Conservation (phyloP, 2,797 vertebrate species). For the Microctenopoma stevenorrisi region DNA sequence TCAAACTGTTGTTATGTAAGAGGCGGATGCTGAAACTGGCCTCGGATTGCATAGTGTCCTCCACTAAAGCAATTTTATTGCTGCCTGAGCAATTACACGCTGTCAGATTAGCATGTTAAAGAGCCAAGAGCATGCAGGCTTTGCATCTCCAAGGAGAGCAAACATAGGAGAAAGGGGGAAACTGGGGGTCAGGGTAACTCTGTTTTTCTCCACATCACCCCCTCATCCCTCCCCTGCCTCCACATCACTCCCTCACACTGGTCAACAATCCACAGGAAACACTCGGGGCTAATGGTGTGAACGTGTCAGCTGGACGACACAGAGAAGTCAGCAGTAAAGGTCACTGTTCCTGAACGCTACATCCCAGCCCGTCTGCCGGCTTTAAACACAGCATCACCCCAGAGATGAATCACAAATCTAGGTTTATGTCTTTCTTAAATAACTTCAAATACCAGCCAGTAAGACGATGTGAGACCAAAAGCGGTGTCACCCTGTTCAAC, state of each 20-base stretch:
- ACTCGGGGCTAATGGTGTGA: conserved; percentile 66
- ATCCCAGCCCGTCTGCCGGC: no score
- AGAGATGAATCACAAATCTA: no score
- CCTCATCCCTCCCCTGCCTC: conserved; percentile 7
- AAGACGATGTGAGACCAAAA: no score
- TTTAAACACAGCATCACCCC: no score
- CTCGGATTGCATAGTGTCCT: conserved; percentile 39
- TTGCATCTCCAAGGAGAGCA: conserved; percentile 44
- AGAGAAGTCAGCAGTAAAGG: conserved; percentile 55
- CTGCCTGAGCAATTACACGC: conserved; percentile 62
- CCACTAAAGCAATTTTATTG: conserved; percentile 47
- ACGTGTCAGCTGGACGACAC: conserved; percentile 40
- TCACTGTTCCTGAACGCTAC: conserved; percentile 45
- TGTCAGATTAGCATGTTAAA: conserved; percentile 71
- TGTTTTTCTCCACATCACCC: conserved; percentile 17
- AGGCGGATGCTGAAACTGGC: conserved; percentile 45
- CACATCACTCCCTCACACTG: conserved; percentile 16
- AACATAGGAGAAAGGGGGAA: conserved; percentile 8
- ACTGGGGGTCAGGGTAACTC: not conserved
- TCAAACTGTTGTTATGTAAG: conserved; percentile 38
- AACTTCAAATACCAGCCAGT: no score
- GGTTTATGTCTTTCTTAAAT: no score
- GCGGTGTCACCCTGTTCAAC: no score
- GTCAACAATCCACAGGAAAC: conserved; percentile 24
- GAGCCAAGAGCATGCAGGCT: conserved; percentile 35